Conservation (phyloP, 2,797 vertebrate genomes). For the Capromys pilorides region DNA sequence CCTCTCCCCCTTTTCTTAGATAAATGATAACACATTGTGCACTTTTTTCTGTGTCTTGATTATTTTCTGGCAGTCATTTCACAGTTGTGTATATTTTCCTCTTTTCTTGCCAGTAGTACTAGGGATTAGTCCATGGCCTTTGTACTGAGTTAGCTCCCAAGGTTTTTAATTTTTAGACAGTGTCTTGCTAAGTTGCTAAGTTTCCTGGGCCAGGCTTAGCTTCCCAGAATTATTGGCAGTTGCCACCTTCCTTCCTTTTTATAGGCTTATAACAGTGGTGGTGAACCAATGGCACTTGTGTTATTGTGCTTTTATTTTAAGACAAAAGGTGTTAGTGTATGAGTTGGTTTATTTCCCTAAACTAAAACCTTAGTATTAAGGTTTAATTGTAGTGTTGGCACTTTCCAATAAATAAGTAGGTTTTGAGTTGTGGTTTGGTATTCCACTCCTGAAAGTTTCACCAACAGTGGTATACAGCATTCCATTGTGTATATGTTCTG, state of each 20-base stretch:
- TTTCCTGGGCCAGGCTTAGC: background rate
- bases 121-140: background rate
- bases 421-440: background rate
- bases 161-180: background rate
- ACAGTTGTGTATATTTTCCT: background rate
- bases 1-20: background rate
- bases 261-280: background rate
- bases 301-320: background rate
- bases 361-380: background rate
- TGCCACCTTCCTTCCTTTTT: background rate
- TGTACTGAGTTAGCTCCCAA: background rate
- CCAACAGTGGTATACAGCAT: background rate
- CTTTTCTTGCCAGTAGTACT: background rate
- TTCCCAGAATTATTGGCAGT: background rate
- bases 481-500: background rate
- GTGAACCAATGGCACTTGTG: background rate
- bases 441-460: background rate
- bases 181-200: background rate
- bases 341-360: background rate
- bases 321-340: background rate
- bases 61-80: background rate
- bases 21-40: background rate
- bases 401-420: background rate
- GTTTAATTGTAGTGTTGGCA: background rate
- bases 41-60: background rate